Percentiles rank a stretch among this genome's conserved stretches.
These are phyloP conservation scores for Eulemur rufifrons DNA, from an alignment of 2,113 vertebrate species.

Conservation along the genomic window DNA sequence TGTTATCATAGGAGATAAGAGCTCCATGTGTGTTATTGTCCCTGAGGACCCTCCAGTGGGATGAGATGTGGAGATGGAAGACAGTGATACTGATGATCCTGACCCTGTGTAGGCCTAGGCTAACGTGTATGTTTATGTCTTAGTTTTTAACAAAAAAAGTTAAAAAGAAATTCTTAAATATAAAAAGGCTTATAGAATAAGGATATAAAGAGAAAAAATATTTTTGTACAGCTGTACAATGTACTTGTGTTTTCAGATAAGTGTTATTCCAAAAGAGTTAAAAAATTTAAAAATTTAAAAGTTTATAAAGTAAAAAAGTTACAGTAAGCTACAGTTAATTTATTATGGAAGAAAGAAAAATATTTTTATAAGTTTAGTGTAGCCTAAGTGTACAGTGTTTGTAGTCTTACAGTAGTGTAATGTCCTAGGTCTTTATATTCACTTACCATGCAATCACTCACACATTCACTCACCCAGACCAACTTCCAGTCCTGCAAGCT, in stretches of 20 bases:
- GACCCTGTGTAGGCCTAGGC: not conserved
- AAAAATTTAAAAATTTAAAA: not conserved
- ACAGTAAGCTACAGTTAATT: not conserved
- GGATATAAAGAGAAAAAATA: not conserved
- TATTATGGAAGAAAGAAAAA: not conserved
- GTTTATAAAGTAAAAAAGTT: not conserved
- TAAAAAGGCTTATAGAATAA: not conserved
- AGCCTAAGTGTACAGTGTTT: not conserved
- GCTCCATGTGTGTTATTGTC: not conserved
- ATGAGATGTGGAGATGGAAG: not conserved
- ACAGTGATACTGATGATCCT: not conserved
- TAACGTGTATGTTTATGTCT: not conserved
- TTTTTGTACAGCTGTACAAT: not conserved
- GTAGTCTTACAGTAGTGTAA: not conserved
- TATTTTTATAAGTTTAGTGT: not conserved
- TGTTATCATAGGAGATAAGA: not conserved
- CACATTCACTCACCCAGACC: not conserved
- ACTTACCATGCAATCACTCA: not conserved
- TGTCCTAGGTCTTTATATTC: not conserved
- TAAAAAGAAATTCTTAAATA: not conserved
- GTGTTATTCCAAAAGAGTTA: not conserved
- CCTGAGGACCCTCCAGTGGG: not conserved
- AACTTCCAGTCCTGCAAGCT: not conserved
- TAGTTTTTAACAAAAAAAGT: not conserved
- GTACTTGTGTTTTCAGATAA: not conserved